Percentiles rank a stretch among this genome's conserved stretches.
These are phyloP conservation scores for Sterna hirundo DNA, from an alignment of 2,113 vertebrate species.

Conservation along the genomic window DNA sequence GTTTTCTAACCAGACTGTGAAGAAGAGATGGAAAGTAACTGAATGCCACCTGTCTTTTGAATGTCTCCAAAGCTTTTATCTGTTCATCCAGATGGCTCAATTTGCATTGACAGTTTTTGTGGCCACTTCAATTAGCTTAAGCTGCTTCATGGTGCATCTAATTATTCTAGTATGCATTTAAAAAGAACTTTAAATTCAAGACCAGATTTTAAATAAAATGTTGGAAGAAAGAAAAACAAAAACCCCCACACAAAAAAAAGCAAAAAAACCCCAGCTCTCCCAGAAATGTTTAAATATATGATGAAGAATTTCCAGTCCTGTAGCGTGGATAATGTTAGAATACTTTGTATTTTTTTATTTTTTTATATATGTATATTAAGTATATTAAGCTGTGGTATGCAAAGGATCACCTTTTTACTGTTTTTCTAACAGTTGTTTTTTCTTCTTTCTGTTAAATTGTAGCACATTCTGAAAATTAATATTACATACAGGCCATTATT, in stretches of 20 bases:
- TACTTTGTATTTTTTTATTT: background rate
- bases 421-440: background rate
- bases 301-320: background rate
- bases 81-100: slow-evolving; percentile 67
- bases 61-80: slow-evolving; percentile 56
- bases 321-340: background rate
- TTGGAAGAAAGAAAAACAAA: background rate
- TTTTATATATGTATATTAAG: background rate
- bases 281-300: background rate
- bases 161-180: slow-evolving; percentile 25
- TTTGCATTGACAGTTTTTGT: slow-evolving; percentile 59
- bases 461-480: background rate
- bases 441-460: background rate
- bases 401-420: background rate
- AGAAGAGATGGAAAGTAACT: background rate
- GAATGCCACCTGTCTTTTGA: slow-evolving; percentile 59
- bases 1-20: slow-evolving; percentile 9
- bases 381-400: background rate
- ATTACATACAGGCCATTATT: background rate
- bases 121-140: slow-evolving; percentile 63
- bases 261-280: fast-evolving
- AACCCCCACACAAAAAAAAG: background rate
- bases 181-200: background rate
- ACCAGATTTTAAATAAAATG: slow-evolving; percentile 34
- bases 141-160: slow-evolving; percentile 38